Conservation (phyloP, 2,113 vertebrate genomes). For the Rhinolophus sinicus region DNA sequence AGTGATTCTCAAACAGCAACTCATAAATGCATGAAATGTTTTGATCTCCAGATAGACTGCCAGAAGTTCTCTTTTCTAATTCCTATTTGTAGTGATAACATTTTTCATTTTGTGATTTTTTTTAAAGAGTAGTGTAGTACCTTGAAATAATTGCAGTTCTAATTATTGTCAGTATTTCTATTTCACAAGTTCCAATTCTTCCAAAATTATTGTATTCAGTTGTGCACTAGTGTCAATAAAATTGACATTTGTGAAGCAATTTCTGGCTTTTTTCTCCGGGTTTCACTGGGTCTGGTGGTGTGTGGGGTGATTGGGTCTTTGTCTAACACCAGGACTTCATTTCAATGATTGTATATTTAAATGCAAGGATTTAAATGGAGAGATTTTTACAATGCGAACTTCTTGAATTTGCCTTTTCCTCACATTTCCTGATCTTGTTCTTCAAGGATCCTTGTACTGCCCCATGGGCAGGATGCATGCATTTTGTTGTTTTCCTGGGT, state of each 20-base stretch:
- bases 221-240: constrained; percentile 96
- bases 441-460: background rate
- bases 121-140: constrained; percentile 81
- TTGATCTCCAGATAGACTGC: constrained; percentile 79
- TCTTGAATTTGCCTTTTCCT: background rate
- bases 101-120: constrained; percentile 84
- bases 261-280: constrained; percentile 89
- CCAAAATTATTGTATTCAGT: constrained; percentile 89
- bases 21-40: constrained; percentile 79
- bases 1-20: constrained; percentile 69
- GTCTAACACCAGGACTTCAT: constrained; percentile 75
- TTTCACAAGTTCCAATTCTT: constrained; percentile 84
- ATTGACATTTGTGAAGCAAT: constrained; percentile 90
- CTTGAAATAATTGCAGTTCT: constrained; percentile 83
- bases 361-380: background rate
- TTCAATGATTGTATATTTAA: constrained; percentile 67
- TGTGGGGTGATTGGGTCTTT: constrained; percentile 79
- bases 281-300: constrained; percentile 81
- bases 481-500: background rate
- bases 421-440: constrained; percentile 11
- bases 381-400: background rate
- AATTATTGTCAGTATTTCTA: constrained; percentile 85
- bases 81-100: constrained; percentile 73
- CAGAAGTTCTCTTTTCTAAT: constrained; percentile 84
- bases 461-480: background rate